These are phyloP conservation scores for Mastigias papua DNA, from an alignment of 30 jellyfish, hydroid and myxozoan genomes.

Conservation along the genomic window DNA sequence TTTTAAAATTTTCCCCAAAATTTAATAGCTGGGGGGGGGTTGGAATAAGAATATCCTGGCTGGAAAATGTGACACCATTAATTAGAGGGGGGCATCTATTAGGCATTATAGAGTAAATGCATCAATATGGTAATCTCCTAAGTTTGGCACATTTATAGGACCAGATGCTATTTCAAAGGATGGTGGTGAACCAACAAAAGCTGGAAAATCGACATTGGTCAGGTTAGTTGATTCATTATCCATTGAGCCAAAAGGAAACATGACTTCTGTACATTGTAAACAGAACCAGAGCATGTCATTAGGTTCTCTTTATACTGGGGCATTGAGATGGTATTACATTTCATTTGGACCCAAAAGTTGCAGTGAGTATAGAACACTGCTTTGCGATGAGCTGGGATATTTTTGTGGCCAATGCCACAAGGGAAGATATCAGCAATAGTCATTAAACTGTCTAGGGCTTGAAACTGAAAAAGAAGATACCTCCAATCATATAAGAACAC, in stretches of 20 bases:
- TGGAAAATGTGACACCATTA: too few species aligned
- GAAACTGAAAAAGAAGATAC: slow-evolving; percentile 9
- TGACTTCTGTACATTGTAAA: slow-evolving; percentile 14
- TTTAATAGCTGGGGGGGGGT: too few species aligned
- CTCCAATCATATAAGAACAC: slow-evolving; percentile 22
- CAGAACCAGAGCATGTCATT: slow-evolving; percentile 26
- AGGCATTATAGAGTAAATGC: slow-evolving; percentile 1
- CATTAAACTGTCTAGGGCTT: neutral
- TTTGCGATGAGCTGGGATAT: slow-evolving; percentile 9
- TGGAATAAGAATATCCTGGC: too few species aligned
- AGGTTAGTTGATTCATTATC: slow-evolving; percentile 26
- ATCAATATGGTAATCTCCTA: slow-evolving; percentile 55
- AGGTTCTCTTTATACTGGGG: neutral
- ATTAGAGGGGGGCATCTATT: too few species aligned
- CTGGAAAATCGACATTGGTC: slow-evolving; percentile 19
- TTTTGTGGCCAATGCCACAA: slow-evolving; percentile 35
- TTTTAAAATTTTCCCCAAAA: too few species aligned
- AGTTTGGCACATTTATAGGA: slow-evolving; percentile 40
- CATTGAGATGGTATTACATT: slow-evolving; percentile 43
- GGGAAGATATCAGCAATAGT: slow-evolving; percentile 3
- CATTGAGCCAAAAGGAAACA: slow-evolving; percentile 43
- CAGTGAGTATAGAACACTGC: slow-evolving; percentile 26
- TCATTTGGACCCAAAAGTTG: slow-evolving; percentile 47
- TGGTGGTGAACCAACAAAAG: slow-evolving; percentile 36
- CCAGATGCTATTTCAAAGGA: slow-evolving; percentile 33